These are phyloP conservation scores for Phataginus tetradactyla DNA, from an alignment of 2,797 vertebrate genomes.

Conservation along the genomic window DNA sequence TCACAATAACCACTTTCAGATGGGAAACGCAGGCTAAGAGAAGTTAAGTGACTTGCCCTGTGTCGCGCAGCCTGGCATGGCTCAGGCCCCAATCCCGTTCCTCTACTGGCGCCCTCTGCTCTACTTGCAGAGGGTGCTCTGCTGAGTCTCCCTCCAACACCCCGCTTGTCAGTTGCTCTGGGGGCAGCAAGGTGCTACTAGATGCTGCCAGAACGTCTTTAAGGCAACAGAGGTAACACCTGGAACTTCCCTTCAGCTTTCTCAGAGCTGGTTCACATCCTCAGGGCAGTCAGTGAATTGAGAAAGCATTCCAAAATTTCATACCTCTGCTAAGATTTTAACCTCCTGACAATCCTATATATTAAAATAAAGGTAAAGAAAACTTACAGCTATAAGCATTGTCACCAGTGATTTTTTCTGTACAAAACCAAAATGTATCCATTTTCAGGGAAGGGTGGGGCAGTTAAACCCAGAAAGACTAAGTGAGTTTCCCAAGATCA, in stretches of 20 bases:
- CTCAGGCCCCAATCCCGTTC: not conserved
- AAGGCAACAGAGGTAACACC: not conserved
- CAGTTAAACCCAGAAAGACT: not conserved
- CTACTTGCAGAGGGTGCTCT: fast-evolving
- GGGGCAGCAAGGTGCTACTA: not conserved
- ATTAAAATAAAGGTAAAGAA: not conserved
- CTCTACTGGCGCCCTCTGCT: not conserved
- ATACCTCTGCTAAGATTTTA: not conserved
- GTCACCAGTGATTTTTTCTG: not conserved
- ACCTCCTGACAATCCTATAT: not conserved
- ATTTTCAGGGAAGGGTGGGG: not conserved
- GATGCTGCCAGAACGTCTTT: not conserved
- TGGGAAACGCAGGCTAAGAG: not conserved
- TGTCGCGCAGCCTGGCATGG: not conserved
- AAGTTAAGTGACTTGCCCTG: not conserved
- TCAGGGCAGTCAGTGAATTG: not conserved
- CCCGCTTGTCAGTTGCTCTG: not conserved
- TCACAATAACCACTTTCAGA: not conserved
- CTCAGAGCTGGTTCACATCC: not conserved
- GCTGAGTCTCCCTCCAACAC: not conserved
- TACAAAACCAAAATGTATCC: not conserved
- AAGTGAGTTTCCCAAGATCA: not conserved
- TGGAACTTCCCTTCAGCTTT: not conserved
- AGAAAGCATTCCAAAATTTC: not conserved
- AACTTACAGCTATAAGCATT: not conserved